Base-by-base conservation (phyloP, 1,140 invertebrate species). In the Papilio glaucus region DNA sequence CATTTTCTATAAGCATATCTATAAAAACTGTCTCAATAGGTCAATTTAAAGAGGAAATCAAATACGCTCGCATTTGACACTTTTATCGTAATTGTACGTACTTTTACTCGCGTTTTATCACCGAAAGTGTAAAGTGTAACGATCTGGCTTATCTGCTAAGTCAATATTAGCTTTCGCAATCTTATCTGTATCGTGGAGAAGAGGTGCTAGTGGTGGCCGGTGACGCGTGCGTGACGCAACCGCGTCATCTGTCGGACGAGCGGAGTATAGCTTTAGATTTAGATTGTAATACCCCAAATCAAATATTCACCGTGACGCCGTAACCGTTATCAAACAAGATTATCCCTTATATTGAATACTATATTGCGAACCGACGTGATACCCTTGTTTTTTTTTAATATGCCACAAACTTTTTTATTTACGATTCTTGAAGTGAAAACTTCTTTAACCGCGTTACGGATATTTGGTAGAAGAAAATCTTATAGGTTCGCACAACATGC, bases 41-140 rank as follows among this genome's bases (percentile, higher is more conserved):
- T 18, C 38, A 74, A 15, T 45, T 78, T 72, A 70, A 69, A 73
- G 74, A 73, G 75, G 67, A 77, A 75, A 71, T 62, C 38, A 73
- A 79, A 77, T 79, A 77, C 72, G 45, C 72, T 38, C 33, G 53
- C 26, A 73, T 80, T 78, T 39, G 74, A 61, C 71, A 72, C 38
- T 67, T 72, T 76, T 84, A 79, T 80, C 72, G 75, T 74, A 78
- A 76, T 78, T 77, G 77, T 83, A 81, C 76, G 78, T 76, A 77
- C 80, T 84, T 81, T 85, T 85, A 81, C 75, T 72, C 81, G 41
- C 85, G 77, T 82, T 88, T 82, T 88, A 87, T 87, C 86, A 80
- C 80, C 74, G 75, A 86, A 86, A 87, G 85, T 83, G 88, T 85
- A 90, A 90, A 90, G 88, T 90, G 82, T 90, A 90, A 90, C 86